Percentiles rank a stretch among this genome's conserved stretches.
Conservation (phyloP, 2,113 vertebrate species). For the Bubalus kerabau region DNA sequence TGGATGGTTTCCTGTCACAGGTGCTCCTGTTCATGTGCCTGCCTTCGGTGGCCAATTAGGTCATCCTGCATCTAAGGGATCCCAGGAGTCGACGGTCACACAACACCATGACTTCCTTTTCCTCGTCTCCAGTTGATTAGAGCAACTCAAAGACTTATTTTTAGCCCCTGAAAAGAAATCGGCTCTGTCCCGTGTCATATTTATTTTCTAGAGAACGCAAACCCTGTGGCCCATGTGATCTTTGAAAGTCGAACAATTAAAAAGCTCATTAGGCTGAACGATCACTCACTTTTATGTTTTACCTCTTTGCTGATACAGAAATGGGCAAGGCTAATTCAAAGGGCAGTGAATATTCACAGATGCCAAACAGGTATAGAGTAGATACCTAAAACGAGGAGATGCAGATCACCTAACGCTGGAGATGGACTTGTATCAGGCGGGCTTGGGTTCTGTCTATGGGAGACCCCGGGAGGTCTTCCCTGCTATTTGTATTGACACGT, state of each 20-base stretch:
- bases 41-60: neutral
- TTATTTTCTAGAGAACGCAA: neutral
- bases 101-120: neutral
- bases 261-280: neutral
- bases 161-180: neutral
- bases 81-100: fast-evolving
- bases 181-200: neutral
- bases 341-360: neutral
- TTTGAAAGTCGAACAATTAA: neutral
- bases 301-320: neutral
- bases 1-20: neutral
- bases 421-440: neutral
- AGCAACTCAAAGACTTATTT: neutral
- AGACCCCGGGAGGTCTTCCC: neutral
- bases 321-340: neutral
- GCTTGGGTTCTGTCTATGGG: neutral
- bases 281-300: neutral
- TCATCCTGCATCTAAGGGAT: no score
- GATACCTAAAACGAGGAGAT: neutral
- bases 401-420: neutral
- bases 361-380: neutral
- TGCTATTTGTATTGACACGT: neutral
- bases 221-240: neutral
- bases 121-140: neutral
- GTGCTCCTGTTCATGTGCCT: neutral